Conservation (phyloP, 2,113 vertebrate species). For the Salvator merianae region DNA sequence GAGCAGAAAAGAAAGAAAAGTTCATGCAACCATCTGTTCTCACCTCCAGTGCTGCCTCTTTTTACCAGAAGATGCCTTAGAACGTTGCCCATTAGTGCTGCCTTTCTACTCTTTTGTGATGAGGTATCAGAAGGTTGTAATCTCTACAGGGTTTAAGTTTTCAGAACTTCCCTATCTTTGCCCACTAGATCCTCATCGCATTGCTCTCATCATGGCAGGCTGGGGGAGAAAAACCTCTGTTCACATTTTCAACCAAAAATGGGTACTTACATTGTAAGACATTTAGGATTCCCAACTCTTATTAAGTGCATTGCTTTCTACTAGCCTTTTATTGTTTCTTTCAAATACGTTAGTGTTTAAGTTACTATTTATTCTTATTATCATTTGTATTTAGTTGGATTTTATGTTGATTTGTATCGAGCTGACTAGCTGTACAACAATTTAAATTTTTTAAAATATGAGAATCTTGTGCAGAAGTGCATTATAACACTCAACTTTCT, state of each 20-base stretch:
- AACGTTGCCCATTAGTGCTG: background rate
- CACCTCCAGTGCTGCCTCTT: background rate
- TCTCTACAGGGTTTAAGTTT: rapidly evolving
- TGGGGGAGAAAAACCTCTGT: background rate
- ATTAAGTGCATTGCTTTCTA: too few species aligned
- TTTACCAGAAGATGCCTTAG: background rate
- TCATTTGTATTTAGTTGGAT: too few species aligned
- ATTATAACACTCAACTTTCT: too few species aligned
- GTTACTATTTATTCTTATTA: too few species aligned
- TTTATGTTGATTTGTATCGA: too few species aligned
- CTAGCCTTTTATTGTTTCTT: too few species aligned
- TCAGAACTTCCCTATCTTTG: background rate
- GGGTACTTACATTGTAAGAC: too few species aligned
- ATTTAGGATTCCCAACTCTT: too few species aligned
- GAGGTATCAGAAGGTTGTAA: background rate
- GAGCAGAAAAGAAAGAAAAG: background rate
- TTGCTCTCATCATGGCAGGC: background rate
- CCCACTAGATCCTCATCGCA: background rate
- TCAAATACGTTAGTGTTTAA: too few species aligned
- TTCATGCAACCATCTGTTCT: background rate
- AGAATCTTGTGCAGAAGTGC: too few species aligned
- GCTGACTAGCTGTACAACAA: too few species aligned
- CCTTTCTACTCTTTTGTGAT: background rate
- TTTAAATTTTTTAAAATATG: too few species aligned
- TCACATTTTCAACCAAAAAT: background rate